Conservation (phyloP, 2,888 invertebrate species). For the Drosophila infuscata region DNA sequence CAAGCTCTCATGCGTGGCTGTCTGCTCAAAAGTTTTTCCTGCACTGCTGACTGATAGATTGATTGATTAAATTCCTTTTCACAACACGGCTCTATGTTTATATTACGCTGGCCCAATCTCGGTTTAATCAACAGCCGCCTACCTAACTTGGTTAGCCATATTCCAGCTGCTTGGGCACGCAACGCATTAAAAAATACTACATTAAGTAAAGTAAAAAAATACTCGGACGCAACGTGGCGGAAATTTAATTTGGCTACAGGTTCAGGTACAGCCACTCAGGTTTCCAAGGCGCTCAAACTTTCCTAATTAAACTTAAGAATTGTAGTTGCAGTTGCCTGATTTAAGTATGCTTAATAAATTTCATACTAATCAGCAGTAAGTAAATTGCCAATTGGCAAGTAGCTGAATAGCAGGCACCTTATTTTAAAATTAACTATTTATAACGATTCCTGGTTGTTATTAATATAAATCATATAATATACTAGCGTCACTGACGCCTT, state of each 20-base stretch:
- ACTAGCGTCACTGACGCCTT: constrained; percentile 3
- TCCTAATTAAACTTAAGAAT: constrained; percentile 56
- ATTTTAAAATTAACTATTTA: too few species aligned
- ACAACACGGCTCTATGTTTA: constrained; percentile 39
- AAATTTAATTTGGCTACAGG: constrained; percentile 60
- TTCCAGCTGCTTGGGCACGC: constrained; percentile 60
- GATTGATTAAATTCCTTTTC: constrained; percentile 64
- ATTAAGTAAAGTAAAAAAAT: background rate
- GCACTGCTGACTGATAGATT: constrained; percentile 63
- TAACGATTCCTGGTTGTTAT: constrained; percentile 4
- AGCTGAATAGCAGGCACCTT: background rate
- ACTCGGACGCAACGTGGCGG: constrained; percentile 30
- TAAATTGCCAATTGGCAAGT: background rate
- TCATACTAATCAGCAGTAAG: constrained; percentile 16
- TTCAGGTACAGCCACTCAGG: constrained; percentile 29
- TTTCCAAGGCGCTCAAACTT: constrained; percentile 66
- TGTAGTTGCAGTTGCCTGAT: constrained; percentile 34
- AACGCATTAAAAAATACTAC: constrained; percentile 37
- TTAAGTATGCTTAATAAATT: constrained; percentile 59
- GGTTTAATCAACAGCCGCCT: constrained; percentile 18
- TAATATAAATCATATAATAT: constrained; percentile 9
- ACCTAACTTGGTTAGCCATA: constrained; percentile 32
- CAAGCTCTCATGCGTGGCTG: constrained; percentile 31
- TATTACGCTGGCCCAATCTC: constrained; percentile 9
- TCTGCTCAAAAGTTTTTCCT: constrained; percentile 36